Evolutionary conservation across 2,888 invertebrate species (phyloP), one percentile per base, ranked within the genome.

Genomic region (Rhagophthalmus giganteus): DNA sequence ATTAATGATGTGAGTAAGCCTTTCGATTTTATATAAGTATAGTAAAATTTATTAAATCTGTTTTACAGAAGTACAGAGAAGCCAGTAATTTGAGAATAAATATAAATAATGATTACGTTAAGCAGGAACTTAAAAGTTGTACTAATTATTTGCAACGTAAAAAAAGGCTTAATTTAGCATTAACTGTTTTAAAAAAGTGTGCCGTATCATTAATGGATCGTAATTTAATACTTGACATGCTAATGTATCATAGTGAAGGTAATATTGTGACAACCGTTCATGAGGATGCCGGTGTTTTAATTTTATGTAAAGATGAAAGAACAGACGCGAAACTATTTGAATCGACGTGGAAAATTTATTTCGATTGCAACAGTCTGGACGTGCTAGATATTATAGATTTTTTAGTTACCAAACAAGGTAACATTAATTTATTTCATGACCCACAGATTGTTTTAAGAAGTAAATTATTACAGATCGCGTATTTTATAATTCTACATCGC

Each of bases 131-230:
- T 25, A 28, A 24, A 4, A 52, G 46, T 27, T 52, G 32, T 16
- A 52, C 41, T 4, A 52, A 52, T 30, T 52, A 52, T 12, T 15
- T 49, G 9, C 48, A 54, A 35, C 32, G 48, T 0, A 33, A 46
- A 28, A 33, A 33, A 1, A 54, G 44, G 30, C 14, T 44, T 4
- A 28, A 30, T 14, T 28, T 48, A 25, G 48, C 48, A 9, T 12
- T 48, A 27, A 24, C 11, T 15, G 33, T 44, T 27, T 33, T 48
- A 12, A 47, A 30, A 16, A 49, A 49, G 7, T 44, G 27, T 34
- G 28, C 38, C 3, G 12, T 35, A 4, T 31, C 47, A 10, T 13
- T 30, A 8, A 16, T 12, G 10, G 38, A 44, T 25, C 32, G 44
- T 9, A 25, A 24, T 16, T 42, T 31, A 24, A 47, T 53, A 13